A percentile compares a stretch with the other conserved stretches of the same genome.
Conservation (phyloP, 1,140 invertebrate genomes). For the Popillia japonica region DNA sequence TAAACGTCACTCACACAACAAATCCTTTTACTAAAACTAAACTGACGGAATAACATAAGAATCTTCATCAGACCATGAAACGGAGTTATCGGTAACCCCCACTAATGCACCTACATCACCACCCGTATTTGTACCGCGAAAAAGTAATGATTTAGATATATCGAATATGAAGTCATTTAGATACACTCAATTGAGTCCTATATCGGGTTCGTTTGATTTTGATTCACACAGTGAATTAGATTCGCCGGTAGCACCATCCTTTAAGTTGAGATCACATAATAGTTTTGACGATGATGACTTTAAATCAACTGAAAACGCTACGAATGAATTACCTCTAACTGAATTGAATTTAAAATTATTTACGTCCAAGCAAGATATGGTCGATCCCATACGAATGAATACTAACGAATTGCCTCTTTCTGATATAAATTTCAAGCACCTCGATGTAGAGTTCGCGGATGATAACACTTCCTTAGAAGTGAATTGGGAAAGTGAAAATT, state of each 20-base stretch:
- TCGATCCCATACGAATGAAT: slow-evolving; percentile 61
- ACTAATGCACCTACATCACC: slow-evolving; percentile 45
- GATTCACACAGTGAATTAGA: slow-evolving; percentile 50
- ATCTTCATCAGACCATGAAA: slow-evolving; percentile 46
- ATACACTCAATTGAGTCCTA: slow-evolving; percentile 53
- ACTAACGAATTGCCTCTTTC: slow-evolving; percentile 70
- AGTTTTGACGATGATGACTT: slow-evolving; percentile 14
- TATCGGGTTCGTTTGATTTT: slow-evolving; percentile 55
- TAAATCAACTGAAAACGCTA: slow-evolving; percentile 51
- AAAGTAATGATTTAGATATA: neutral
- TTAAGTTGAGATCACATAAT: slow-evolving; percentile 12
- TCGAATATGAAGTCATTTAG: slow-evolving; percentile 13
- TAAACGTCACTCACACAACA: neutral
- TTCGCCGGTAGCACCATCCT: slow-evolving; percentile 45
- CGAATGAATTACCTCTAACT: slow-evolving; percentile 63
- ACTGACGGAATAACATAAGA: slow-evolving; percentile 34
- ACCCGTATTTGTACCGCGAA: slow-evolving; percentile 13
- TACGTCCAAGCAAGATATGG: slow-evolving; percentile 49
- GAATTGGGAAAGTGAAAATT: slow-evolving; percentile 51
- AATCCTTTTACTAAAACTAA: neutral
- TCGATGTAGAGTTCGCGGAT: slow-evolving; percentile 43
- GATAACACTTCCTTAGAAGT: slow-evolving; percentile 53
- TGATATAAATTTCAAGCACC: slow-evolving; percentile 62
- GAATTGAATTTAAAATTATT: slow-evolving; percentile 57
- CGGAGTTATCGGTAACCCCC: slow-evolving; percentile 50